Conservation (phyloP, 2,888 invertebrate species). For the Euclidia mi region DNA sequence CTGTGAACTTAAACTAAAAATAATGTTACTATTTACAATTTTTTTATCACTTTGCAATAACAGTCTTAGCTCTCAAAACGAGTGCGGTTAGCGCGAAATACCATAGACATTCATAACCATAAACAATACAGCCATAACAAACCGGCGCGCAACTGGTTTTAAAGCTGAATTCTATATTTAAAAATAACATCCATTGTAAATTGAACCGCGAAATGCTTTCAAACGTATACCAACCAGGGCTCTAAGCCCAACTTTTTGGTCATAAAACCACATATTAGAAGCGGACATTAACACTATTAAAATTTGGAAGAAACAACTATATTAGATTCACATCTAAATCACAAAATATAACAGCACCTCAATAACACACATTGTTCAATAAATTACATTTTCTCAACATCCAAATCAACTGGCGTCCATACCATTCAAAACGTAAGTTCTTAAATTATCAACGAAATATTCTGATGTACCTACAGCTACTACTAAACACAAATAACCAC, state of each 20-base stretch:
- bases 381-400: background rate
- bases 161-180: constrained; percentile 26
- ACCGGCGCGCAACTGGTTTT: constrained; percentile 29
- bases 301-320: constrained; percentile 38
- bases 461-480: constrained; percentile 93
- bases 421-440: constrained; percentile 63
- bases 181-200: constrained; percentile 16
- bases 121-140: constrained; percentile 36
- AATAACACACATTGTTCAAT: constrained; percentile 6
- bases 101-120: constrained; percentile 24
- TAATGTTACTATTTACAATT: too few species aligned
- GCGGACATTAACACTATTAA: constrained; percentile 20
- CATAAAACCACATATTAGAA: background rate
- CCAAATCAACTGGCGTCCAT: constrained; percentile 60
- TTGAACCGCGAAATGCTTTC: constrained; percentile 17
- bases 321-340: constrained; percentile 8
- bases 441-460: constrained; percentile 88
- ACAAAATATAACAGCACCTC: constrained; percentile 38
- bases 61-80: background rate
- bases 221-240: constrained; percentile 2
- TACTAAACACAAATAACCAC: constrained; percentile 92
- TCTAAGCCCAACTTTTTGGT: constrained; percentile 2
- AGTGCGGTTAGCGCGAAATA: constrained; percentile 4
- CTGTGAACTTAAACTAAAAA: too few species aligned
- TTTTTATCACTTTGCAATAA: too few species aligned